phyloP scores from a whole-genome alignment of 2,797 vertebrate genomes.

The Kryptopterus vitreolus region DNA sequence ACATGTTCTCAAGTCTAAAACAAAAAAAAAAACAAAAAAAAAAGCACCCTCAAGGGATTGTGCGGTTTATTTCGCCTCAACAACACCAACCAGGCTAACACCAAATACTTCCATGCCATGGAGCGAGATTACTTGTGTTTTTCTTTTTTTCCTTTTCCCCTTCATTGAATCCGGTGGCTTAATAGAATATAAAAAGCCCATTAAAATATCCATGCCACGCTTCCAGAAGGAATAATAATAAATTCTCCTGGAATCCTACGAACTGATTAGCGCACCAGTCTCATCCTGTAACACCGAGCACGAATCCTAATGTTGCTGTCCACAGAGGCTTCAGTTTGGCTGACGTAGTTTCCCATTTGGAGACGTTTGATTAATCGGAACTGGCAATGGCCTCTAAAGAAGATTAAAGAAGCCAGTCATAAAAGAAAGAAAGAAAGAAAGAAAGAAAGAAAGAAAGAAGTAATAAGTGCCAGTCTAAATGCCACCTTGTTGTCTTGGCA shows the following conservation, averaged over 20 bases:
- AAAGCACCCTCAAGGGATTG: not conserved
- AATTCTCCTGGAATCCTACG: slow-evolving; percentile 25
- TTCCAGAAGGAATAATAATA: not conserved
- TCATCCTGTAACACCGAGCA: slow-evolving; percentile 9
- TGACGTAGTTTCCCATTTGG: slow-evolving; percentile 66
- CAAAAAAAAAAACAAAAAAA: no score
- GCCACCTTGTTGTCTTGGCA: slow-evolving; percentile 76
- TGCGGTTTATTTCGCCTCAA: slow-evolving; percentile 9
- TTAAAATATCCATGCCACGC: slow-evolving; percentile 22
- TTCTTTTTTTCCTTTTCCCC: no score
- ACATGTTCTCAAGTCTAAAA: not conserved
- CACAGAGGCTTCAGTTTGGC: slow-evolving; percentile 45
- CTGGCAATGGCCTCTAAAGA: slow-evolving; percentile 65
- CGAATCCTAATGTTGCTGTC: slow-evolving; percentile 9
- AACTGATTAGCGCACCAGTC: slow-evolving; percentile 15
- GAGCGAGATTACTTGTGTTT: not conserved
- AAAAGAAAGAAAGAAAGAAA: slow-evolving; percentile 37
- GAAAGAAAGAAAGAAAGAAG: not conserved
- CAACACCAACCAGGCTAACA: not conserved
- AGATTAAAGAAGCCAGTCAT: slow-evolving; percentile 67
- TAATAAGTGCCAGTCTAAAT: slow-evolving; percentile 58
- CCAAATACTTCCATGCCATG: slow-evolving; percentile 38
- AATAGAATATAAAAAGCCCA: not conserved
- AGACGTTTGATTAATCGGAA: slow-evolving; percentile 76
- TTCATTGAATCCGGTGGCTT: not conserved